Percentiles rank a stretch among this genome's conserved stretches.
Evolutionary conservation across 2,888 invertebrate genomes (phyloP).

Genomic region (Kuschelorhynchus macadamiae): DNA sequence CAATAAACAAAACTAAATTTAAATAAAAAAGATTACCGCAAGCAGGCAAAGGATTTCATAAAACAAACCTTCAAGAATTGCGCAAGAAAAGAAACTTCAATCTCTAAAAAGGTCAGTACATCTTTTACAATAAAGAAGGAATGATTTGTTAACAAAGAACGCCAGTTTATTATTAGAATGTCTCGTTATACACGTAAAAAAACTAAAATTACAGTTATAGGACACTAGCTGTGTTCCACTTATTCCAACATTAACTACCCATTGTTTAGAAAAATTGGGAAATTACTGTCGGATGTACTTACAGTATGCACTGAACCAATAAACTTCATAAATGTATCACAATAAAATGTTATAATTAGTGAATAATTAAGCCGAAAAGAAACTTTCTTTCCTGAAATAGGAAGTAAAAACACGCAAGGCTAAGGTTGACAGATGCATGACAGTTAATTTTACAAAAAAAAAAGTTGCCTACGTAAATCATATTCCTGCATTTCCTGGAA

Average conservation of each 20-base stretch:
- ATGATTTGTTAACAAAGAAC: slow-evolving; percentile 39
- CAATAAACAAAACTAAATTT: slow-evolving; percentile 1
- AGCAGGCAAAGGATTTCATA: slow-evolving; percentile 27
- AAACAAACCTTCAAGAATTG: slow-evolving; percentile 30
- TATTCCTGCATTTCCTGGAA: slow-evolving; percentile 30
- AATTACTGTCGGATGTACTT: slow-evolving; percentile 9
- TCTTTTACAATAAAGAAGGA: slow-evolving; percentile 33
- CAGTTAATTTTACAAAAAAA: slow-evolving; percentile 45
- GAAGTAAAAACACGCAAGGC: slow-evolving; percentile 45
- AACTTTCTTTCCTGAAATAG: slow-evolving; percentile 37
- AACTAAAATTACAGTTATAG: slow-evolving; percentile 38
- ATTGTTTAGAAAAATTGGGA: not conserved
- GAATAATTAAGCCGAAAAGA: slow-evolving; percentile 22
- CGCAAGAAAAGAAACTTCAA: slow-evolving; percentile 32
- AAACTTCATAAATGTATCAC: slow-evolving; percentile 5
- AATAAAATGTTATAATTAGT: slow-evolving; percentile 14
- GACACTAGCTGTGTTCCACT: slow-evolving; percentile 31
- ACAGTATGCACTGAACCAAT: slow-evolving; percentile 14
- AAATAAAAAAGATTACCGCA: slow-evolving; percentile 1
- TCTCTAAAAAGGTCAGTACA: slow-evolving; percentile 37
- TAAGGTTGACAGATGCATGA: slow-evolving; percentile 48
- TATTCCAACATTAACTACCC: slow-evolving; percentile 6
- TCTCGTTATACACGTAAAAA: slow-evolving; percentile 29
- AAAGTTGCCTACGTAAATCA: slow-evolving; percentile 40
- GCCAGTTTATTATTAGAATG: slow-evolving; percentile 39